Evolutionary conservation across 2,797 vertebrate species (phyloP).

Genomic region (Erpetoichthys calabaricus): DNA sequence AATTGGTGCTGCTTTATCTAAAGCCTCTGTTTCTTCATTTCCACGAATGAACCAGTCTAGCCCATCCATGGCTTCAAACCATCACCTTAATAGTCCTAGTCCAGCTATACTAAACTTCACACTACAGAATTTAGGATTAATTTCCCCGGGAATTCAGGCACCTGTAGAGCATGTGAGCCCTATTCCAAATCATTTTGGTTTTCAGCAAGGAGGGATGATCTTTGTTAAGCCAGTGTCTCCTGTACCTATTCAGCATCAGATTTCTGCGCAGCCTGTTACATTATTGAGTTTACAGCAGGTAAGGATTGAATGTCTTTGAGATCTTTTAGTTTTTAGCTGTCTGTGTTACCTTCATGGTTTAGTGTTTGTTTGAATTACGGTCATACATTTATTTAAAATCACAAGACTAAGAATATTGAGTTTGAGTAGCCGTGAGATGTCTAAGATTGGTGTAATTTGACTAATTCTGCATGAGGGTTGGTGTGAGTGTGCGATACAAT

Average conservation of each 20-base stretch:
- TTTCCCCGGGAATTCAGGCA: conserved; percentile 43
- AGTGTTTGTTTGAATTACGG: no score
- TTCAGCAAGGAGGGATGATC: conserved; percentile 53
- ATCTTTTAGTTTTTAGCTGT: no score
- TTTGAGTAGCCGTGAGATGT: no score
- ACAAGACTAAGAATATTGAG: no score
- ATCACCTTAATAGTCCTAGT: conserved; percentile 48
- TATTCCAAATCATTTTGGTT: conserved; percentile 25
- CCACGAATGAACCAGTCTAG: conserved; percentile 32
- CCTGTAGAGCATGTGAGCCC: conserved; percentile 29
- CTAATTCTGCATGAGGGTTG: no score
- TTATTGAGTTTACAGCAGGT: conserved; percentile 52
- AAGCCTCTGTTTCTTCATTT: conserved; percentile 46
- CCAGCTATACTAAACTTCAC: conserved; percentile 82
- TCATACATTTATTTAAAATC: no score
- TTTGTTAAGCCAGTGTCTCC: conserved; percentile 50
- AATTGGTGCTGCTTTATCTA: conserved; percentile 21
- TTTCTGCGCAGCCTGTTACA: conserved; percentile 34
- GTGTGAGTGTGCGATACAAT: no score
- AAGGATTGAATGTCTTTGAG: conserved; percentile 10
- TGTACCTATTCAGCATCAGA: conserved; percentile 20
- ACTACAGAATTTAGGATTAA: conserved; percentile 73
- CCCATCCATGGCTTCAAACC: conserved; percentile 26
- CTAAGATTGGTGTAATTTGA: no score
- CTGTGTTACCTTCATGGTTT: no score